Evolutionary conservation across 1,140 invertebrate genomes (phyloP).

Genomic region (Macrobrachium nipponense): DNA sequence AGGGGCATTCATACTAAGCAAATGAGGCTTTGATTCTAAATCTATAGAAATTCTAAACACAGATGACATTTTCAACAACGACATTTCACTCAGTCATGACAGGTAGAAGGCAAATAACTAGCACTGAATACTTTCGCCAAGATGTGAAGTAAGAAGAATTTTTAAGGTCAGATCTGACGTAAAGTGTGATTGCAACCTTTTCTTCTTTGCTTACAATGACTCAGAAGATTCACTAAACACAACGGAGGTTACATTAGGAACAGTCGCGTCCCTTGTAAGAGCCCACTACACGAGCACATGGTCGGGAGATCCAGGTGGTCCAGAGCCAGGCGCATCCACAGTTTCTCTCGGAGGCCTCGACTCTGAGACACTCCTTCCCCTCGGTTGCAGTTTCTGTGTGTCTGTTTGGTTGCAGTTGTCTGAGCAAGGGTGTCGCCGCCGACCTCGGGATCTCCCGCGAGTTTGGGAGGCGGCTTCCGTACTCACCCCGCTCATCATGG

Average conservation of each 20-base stretch:
- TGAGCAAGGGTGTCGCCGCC: constrained; percentile 49
- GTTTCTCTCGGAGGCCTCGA: constrained; percentile 46
- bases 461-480: constrained; percentile 46
- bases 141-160: too few relatives aligned
- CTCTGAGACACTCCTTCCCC: constrained; percentile 58
- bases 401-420: constrained; percentile 62
- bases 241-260: neutral
- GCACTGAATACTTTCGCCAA: too few relatives aligned
- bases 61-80: too few relatives aligned
- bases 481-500: constrained; percentile 59
- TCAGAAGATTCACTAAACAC: too few relatives aligned
- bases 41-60: too few relatives aligned
- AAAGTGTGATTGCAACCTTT: too few relatives aligned
- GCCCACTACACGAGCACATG: constrained; percentile 2
- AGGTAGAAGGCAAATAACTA: too few relatives aligned
- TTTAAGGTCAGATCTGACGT: too few relatives aligned
- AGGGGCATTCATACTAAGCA: too few relatives aligned
- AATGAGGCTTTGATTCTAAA: too few relatives aligned
- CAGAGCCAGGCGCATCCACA: constrained; percentile 26
- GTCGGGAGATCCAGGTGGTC: neutral
- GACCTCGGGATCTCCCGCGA: constrained; percentile 49
- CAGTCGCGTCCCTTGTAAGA: constrained; percentile 5
- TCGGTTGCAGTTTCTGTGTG: constrained; percentile 65
- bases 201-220: too few relatives aligned
- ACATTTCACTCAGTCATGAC: too few relatives aligned